phyloP scores from a whole-genome alignment of 2,797 vertebrate genomes.

The Coranthus polyacanthus region DNA sequence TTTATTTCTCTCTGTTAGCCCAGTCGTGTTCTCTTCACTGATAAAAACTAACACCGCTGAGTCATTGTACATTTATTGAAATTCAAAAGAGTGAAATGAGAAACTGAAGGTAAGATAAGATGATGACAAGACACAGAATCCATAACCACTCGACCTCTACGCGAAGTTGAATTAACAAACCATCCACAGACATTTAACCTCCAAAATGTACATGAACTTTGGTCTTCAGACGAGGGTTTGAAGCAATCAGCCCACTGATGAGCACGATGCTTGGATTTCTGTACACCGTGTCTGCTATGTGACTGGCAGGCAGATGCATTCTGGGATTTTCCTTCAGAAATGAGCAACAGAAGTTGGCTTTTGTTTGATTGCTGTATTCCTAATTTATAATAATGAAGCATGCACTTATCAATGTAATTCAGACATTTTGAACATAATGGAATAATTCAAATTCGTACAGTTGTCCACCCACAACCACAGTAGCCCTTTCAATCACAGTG shows the following conservation, averaged over 20 bases:
- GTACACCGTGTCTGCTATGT: slow-evolving; percentile 23
- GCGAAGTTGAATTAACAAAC: slow-evolving; percentile 24
- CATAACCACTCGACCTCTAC: slow-evolving; percentile 29
- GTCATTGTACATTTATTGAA: slow-evolving; percentile 16
- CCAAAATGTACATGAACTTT: slow-evolving; percentile 28
- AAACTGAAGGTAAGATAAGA: slow-evolving; percentile 25
- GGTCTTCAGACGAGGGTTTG: slow-evolving; percentile 28
- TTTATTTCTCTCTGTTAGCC: not conserved
- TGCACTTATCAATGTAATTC: not conserved
- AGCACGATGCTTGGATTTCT: slow-evolving; percentile 41
- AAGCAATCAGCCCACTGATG: slow-evolving; percentile 34
- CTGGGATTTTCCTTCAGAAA: not conserved
- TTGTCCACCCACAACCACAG: no score
- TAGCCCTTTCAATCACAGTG: not conserved
- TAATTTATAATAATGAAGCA: slow-evolving; percentile 1
- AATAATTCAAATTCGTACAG: no score
- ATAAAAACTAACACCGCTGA: slow-evolving; percentile 7
- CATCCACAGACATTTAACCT: slow-evolving; percentile 40
- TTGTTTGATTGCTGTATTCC: not conserved
- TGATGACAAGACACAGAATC: slow-evolving; percentile 37
- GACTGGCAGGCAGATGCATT: slow-evolving; percentile 37
- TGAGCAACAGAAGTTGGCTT: not conserved
- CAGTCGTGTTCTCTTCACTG: slow-evolving; percentile 11
- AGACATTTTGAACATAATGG: not conserved
- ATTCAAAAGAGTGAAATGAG: slow-evolving; percentile 24